Base-by-base conservation (phyloP, 2,113 vertebrate species). In the Gobio gobio region DNA sequence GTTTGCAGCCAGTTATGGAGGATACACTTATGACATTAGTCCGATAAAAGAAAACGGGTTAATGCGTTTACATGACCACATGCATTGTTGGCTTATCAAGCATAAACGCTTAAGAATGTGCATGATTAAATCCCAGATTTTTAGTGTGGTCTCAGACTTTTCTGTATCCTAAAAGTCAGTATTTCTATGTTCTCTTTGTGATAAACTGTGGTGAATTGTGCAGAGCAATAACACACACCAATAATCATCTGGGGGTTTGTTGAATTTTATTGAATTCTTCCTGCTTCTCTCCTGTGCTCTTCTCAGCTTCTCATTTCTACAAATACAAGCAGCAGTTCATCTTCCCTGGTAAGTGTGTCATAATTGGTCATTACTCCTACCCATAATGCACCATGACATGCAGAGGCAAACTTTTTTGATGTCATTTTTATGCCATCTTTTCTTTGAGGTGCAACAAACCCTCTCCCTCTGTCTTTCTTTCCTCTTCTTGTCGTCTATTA, bases 311-410 rank as follows among this genome's bases (percentile, higher is more conserved):
- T 90, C 97, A 99, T 93, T 99, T 99, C 91, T 99, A 98, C 94
- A 99, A 99, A 91, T 99, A 97, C 94, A 99, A 99, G 92, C 98
- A 99, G 87, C 98, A 99, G 93, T 99, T 99, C 95, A 98, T 99
- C 92, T 99, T 99, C 91, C 98, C 98, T 90, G 98, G 98, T 98
- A 87, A 94, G 96, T 88, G 78, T 51, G 82, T 90, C 59, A 63
- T 0, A 78, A 84, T 85, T 87, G 43, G 88, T 90, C 85, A 89
- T 91, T 91, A 92, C 85, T 45, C 45, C 10, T 51, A 84, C 86
- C 89, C 89, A 88, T 81, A 91, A 89, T 90, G 84, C 92, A 87
- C 68, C 43, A 85, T 84, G 80, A 33, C 68, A 74, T 76, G 78
- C 74, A 68, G 59, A 78, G 78, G 73, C 82, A n/a, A 85, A 64